These are phyloP conservation scores for Megamerina dolium DNA, from an alignment of 2,888 invertebrate species.

Conservation along the genomic window DNA sequence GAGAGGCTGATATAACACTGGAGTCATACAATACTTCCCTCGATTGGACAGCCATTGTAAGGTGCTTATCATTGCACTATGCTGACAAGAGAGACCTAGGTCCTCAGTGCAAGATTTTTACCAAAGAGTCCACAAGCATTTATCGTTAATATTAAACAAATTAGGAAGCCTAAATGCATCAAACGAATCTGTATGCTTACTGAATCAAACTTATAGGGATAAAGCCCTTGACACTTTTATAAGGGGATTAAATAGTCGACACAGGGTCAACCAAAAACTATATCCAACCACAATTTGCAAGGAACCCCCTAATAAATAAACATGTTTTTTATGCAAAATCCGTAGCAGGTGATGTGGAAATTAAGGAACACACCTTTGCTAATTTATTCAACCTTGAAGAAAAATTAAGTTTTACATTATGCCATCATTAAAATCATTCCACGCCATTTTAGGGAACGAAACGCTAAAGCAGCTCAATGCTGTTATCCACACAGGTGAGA, in stretches of 20 bases:
- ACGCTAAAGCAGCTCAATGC: no score
- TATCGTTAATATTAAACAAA: background rate
- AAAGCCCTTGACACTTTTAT: no score
- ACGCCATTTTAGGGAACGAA: no score
- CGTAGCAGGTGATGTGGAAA: slow-evolving; percentile 7
- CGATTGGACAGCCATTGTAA: slow-evolving; percentile 7
- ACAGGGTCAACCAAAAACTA: slow-evolving; percentile 4
- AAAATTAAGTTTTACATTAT: no score
- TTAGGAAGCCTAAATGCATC: no score
- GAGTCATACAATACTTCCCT: slow-evolving; percentile 13
- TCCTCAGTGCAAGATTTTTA: background rate
- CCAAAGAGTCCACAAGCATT: background rate
- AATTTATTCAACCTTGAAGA: slow-evolving; percentile 6
- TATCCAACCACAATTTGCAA: slow-evolving; percentile 1
- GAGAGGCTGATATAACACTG: slow-evolving; percentile 10
- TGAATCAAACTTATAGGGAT: no score
- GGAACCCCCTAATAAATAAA: no score
- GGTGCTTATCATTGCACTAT: slow-evolving; percentile 7
- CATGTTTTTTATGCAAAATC: no score
- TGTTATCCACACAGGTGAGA: no score
- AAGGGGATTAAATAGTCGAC: no score
- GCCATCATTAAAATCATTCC: slow-evolving; percentile 6
- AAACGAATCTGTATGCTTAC: no score
- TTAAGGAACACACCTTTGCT: slow-evolving; percentile 7
- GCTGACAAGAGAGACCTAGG: slow-evolving; percentile 12